Conservation (phyloP, 2,113 vertebrate genomes). For the Nesogale talazaci region DNA sequence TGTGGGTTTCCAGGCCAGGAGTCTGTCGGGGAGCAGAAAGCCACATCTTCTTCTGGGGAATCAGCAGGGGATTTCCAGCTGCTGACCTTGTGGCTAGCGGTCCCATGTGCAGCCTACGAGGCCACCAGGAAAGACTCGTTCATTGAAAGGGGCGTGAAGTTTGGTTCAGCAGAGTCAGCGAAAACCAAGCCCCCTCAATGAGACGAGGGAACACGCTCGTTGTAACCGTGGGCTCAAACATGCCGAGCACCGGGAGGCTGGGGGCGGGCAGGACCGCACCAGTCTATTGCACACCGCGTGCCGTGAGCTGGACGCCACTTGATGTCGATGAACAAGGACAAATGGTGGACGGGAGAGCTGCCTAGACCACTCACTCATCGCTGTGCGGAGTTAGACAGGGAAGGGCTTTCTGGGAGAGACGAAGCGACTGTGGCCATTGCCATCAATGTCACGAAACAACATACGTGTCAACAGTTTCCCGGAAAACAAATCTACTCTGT, state of each 20-base stretch:
- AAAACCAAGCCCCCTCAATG: background rate
- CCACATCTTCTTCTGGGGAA: no score
- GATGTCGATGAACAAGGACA: background rate
- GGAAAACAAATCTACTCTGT: no score
- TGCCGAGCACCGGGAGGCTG: background rate
- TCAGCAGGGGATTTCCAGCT: no score
- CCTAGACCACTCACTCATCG: background rate
- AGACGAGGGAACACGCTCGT: background rate
- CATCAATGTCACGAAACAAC: no score
- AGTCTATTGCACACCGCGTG: background rate
- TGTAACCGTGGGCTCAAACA: background rate
- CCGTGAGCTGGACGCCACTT: background rate
- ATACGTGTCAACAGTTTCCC: no score
- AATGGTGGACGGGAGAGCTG: background rate
- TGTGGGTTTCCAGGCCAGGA: no score
- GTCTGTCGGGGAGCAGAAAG: no score
- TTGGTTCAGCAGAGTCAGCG: background rate
- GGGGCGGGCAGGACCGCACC: background rate
- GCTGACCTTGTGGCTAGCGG: no score
- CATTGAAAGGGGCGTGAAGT: no score
- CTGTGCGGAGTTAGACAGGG: background rate
- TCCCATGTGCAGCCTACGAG: no score
- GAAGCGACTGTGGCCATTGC: no score
- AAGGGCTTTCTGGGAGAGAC: background rate
- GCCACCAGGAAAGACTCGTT: no score